Evolutionary conservation across 37 sponge, comb jelly and placozoan genomes (phyloP).

Genomic region (Halichondria panicea): DNA sequence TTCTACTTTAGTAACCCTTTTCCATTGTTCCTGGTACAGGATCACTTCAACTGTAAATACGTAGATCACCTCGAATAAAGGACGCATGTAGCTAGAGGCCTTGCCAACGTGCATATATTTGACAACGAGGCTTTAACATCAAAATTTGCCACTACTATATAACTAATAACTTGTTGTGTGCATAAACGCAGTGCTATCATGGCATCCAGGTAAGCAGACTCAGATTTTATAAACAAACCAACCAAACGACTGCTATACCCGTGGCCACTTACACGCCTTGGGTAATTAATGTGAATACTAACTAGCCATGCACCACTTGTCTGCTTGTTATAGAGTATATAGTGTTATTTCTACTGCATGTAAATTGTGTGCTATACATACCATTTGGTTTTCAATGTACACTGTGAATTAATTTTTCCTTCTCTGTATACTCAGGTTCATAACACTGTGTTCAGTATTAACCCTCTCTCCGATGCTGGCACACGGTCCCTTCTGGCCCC

Average conservation of each 20-base stretch:
- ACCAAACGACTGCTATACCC: slow-evolving; percentile 1
- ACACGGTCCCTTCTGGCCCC: slow-evolving; percentile 40
- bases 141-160: too few species aligned
- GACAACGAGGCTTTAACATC: too few species aligned
- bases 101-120: too few species aligned
- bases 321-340: background rate
- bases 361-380: background rate
- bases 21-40: too few species aligned
- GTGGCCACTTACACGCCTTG: background rate
- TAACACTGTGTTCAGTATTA: slow-evolving; percentile 24
- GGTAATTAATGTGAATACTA: background rate
- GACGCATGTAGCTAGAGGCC: too few species aligned
- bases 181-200: too few species aligned
- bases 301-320: background rate
- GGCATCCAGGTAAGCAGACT: too few species aligned
- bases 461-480: slow-evolving; percentile 38
- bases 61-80: too few species aligned
- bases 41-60: too few species aligned
- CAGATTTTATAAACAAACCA: background rate
- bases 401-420: background rate
- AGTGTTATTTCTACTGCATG: too few species aligned
- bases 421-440: slow-evolving; percentile 3
- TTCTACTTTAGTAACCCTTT: too few species aligned
- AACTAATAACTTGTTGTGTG: too few species aligned
- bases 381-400: background rate